Conservation (phyloP, 2,797 vertebrate species). For the Rhinoraja longicauda region DNA sequence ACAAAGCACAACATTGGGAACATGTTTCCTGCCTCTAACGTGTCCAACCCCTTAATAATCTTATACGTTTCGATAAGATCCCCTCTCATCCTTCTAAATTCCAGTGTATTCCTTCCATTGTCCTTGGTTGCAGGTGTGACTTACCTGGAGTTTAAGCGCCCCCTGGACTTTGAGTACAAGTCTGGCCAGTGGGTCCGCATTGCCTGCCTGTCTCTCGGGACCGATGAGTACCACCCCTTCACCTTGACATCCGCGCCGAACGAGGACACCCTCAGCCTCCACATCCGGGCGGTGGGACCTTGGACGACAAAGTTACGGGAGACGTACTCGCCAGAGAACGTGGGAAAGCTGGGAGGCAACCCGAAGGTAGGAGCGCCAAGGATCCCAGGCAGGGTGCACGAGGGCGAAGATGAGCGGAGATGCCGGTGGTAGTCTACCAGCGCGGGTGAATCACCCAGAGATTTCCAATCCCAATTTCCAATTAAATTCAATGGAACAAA, state of each 20-base stretch:
- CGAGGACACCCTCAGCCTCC: constrained; percentile 73
- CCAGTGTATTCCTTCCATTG: too few species aligned
- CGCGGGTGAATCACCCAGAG: too few species aligned
- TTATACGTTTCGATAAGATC: too few species aligned
- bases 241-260: constrained; percentile 89
- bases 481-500: too few species aligned
- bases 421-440: too few species aligned
- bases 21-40: too few species aligned
- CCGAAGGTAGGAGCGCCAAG: constrained; percentile 66
- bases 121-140: constrained; percentile 73
- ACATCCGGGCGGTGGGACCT: constrained; percentile 73
- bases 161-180: constrained; percentile 85
- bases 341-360: constrained; percentile 56
- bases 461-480: too few species aligned
- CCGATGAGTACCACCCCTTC: constrained; percentile 89
- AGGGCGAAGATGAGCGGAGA: too few species aligned
- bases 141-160: constrained; percentile 82
- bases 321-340: constrained; percentile 62
- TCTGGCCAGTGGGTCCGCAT: constrained; percentile 96
- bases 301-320: constrained; percentile 80
- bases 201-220: constrained; percentile 78
- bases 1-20: too few species aligned
- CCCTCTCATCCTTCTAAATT: too few species aligned
- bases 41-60: too few species aligned
- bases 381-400: too few species aligned